Evolutionary conservation across 2,797 vertebrate genomes (phyloP), one percentile per base, ranked within the genome.

Genomic region (Galagoides demidoff): DNA sequence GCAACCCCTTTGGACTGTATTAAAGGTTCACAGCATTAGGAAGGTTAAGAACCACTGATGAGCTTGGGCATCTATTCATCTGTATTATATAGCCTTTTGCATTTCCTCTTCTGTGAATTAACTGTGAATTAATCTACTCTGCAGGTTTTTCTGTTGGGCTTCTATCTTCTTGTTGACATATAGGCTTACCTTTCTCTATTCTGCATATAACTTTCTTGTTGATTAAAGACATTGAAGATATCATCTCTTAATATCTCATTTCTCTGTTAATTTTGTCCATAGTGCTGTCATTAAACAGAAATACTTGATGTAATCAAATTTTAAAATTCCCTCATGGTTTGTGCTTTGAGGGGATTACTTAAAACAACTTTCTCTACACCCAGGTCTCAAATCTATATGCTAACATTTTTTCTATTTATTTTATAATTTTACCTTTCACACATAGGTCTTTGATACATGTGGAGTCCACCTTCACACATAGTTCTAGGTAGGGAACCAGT

Each of bases 381-480:
- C 10, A 19, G 39, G 34, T 39, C 77, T 71, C 66, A 78, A 68
- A 20, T 87, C 39, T 59, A 17, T 70, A 29, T 19, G 70, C 23
- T 55, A 57, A 59, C 9, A 70, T 64, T 31, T 16, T 63, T 64
- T 31, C 14, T 31, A 31, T 64, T 64, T 14, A 16, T 16, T 64
- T 16, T 31, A 31, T 64, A 7, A 31, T 16, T 64, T 3, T 31
- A 25, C 63, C 29, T 64, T 64, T 64, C 29, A 1, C 27, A 31
- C 63, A 0, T 63, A 61, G 52, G 12, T 59, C n/a, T 55, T 91
- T 64, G 64, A 31, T n/a, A 37, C 8, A 31, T 14, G 27, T 7
- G 1, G 5, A 71, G 0, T 37, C 29, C 39, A 10, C 7, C 23
- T 49, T 57, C 37, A 27, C 1, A 2, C 19, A 2, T 25, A 25